Evolutionary conservation across 2,888 invertebrate genomes (phyloP).

Genomic region (Gnatocerus cornutus): DNA sequence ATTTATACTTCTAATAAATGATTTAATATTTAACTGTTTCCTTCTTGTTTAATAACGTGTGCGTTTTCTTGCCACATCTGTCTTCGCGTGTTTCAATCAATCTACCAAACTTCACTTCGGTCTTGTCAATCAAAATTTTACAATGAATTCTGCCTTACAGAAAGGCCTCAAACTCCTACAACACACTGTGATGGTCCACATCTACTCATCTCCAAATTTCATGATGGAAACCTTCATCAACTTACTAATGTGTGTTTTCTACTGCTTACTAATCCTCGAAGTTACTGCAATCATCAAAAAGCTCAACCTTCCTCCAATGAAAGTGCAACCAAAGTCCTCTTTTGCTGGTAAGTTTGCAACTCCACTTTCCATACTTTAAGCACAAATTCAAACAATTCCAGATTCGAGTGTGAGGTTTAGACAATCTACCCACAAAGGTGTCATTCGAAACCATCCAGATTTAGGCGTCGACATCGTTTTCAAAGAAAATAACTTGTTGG

Average conservation of each 20-base stretch:
- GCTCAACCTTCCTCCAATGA: slow-evolving; percentile 15
- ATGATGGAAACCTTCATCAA: slow-evolving; percentile 31
- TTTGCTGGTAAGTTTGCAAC: slow-evolving; percentile 16
- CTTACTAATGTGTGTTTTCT: slow-evolving; percentile 26
- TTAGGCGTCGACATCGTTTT: slow-evolving; percentile 39
- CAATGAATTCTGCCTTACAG: slow-evolving; percentile 6
- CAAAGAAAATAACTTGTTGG: slow-evolving; percentile 26
- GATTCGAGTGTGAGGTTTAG: slow-evolving; percentile 10
- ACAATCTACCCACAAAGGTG: neutral
- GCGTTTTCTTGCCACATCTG: too few relatives aligned
- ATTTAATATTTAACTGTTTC: too few relatives aligned
- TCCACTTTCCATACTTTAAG: neutral
- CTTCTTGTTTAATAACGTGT: too few relatives aligned
- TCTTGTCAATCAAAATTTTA: slow-evolving; percentile 29
- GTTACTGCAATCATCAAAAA: slow-evolving; percentile 15
- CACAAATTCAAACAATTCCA: neutral
- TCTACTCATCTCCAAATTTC: slow-evolving; percentile 43
- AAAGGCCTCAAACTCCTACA: neutral
- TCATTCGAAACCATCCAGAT: slow-evolving; percentile 36
- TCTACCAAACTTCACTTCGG: neutral
- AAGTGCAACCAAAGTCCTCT: slow-evolving; percentile 19
- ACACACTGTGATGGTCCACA: slow-evolving; percentile 33
- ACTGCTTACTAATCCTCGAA: slow-evolving; percentile 31
- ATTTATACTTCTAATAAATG: too few relatives aligned
- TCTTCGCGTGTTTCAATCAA: too few relatives aligned